Percentiles rank a stretch among this genome's conserved stretches.
Conservation (phyloP, 2,797 vertebrate species). For the Botia kubotai region DNA sequence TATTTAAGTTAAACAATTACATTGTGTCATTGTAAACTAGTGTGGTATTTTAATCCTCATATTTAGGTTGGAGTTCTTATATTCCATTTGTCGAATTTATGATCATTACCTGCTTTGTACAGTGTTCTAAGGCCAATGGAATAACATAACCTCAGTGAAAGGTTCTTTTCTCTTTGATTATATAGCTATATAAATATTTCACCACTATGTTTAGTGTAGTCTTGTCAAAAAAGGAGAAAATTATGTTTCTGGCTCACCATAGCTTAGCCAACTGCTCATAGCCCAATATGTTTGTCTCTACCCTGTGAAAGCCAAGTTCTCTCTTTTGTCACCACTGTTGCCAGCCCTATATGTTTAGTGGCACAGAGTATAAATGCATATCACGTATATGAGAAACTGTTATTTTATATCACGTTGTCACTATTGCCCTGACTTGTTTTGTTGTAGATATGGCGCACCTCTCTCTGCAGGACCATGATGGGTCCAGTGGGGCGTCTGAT, state of each 20-base stretch:
- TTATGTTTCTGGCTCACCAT: constrained; percentile 6
- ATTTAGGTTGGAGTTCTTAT: constrained; percentile 11
- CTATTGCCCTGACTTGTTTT: not conserved
- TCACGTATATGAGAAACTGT: not conserved
- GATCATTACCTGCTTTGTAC: not conserved
- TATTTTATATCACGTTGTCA: not conserved
- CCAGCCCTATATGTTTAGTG: not conserved
- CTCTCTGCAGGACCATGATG: constrained; percentile 94
- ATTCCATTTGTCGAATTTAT: constrained; percentile 14
- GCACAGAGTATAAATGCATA: not conserved
- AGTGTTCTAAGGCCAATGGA: not conserved
- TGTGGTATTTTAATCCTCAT: constrained; percentile 1
- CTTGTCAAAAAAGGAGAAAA: not conserved
- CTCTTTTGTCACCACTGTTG: not conserved
- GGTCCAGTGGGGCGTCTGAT: constrained; percentile 96
- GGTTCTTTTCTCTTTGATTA: constrained; percentile 17
- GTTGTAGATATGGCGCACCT: constrained; percentile 93
- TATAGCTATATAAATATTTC: constrained; percentile 26
- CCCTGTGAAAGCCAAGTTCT: not conserved
- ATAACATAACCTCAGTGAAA: not conserved
- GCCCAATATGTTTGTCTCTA: not conserved
- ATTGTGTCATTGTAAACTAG: not conserved
- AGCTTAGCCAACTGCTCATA: constrained; percentile 1
- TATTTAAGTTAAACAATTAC: constrained; percentile 1
- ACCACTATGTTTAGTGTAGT: constrained; percentile 22